Evolutionary conservation across 1,140 invertebrate genomes (phyloP), one percentile per base, ranked within the genome.

Genomic region (Nomia melanderi): DNA sequence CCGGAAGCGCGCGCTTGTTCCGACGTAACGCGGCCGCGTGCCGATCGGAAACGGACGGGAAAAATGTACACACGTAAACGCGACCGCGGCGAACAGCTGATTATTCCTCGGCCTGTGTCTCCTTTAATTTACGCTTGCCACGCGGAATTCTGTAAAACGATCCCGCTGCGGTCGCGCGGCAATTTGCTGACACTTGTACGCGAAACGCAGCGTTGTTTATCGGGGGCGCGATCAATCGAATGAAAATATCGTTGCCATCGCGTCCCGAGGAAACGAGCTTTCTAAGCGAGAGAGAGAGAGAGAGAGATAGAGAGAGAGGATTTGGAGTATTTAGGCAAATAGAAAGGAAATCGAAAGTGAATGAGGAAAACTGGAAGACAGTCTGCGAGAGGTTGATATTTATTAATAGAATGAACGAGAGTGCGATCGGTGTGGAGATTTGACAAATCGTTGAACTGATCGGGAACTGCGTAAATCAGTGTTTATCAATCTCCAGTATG

Each of bases 71-170:
- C 8, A 8, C 33, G 8, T 36, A n/a, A n/a, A 36, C 33, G 8
- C 8, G 8, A 9, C 8, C 27, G 9, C 41, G 12, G 20, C 9
- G 9, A 11, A 23, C 50, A n/a, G 39, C 25, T n/a, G 50, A 25
- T 63, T 64, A 29, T 36, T 72, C 41, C 36, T 36, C 17, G 29
- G 4, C 6, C 20, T 6, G 31, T 12, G 60, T n/a, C 29, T 64
- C 31, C 2, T 1, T 53, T 39, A 33, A 75, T 67, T 67, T 25
- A 25, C 44, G 63, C 72, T 25, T 17, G 9, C 27, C 36, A 1
- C 27, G 72, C 50, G 53, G 53, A 66, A 67, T 75, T 67, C 50
- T 14, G 62, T 8, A 66, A 73, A 75, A 75, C 72, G 72, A 75
- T 27, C 64, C 25, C 9, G 5, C 31, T 0, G 33, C 56, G 36